Percentiles rank a stretch among this genome's conserved stretches.
phyloP scores from a whole-genome alignment of 2,797 vertebrate genomes.

The Orestias chungarensis region DNA sequence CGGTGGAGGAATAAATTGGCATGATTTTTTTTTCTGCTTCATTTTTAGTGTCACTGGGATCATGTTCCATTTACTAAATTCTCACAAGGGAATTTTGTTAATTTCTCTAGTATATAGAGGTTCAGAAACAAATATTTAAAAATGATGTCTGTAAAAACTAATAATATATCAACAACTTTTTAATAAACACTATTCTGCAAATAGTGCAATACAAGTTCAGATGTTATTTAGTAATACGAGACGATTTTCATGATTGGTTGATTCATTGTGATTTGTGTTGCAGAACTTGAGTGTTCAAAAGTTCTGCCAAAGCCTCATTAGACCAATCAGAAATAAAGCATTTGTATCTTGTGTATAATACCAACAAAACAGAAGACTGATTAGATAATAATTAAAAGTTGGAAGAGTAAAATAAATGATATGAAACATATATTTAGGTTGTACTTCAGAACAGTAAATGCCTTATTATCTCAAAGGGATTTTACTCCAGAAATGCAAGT shows the following conservation, averaged over 20 bases:
- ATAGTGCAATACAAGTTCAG: slow-evolving; percentile 68
- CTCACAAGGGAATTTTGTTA: not conserved
- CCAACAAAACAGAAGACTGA: not conserved
- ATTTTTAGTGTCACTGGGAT: slow-evolving; percentile 8
- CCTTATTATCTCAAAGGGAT: not conserved
- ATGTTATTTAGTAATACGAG: slow-evolving; percentile 56
- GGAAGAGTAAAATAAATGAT: too few relatives aligned
- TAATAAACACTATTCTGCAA: slow-evolving; percentile 70
- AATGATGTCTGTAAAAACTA: slow-evolving; percentile 17
- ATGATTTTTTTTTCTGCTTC: not conserved
- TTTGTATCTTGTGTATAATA: not conserved
- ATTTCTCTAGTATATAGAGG: slow-evolving; percentile 21
- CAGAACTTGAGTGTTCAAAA: not conserved
- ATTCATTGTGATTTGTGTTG: not conserved
- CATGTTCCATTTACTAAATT: slow-evolving; percentile 20
- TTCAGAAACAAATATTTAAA: not conserved
- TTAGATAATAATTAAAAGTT: too few relatives aligned
- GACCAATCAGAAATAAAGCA: not conserved
- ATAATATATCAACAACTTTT: slow-evolving; percentile 68
- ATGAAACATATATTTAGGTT: not conserved
- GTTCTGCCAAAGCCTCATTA: not conserved
- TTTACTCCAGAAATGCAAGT: not conserved
- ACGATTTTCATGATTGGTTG: not conserved
- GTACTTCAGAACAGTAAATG: not conserved
- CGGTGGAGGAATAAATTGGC: slow-evolving; percentile 24